Evolutionary conservation across 2,888 invertebrate genomes (phyloP).

Genomic region (Camponotus fellah): DNA sequence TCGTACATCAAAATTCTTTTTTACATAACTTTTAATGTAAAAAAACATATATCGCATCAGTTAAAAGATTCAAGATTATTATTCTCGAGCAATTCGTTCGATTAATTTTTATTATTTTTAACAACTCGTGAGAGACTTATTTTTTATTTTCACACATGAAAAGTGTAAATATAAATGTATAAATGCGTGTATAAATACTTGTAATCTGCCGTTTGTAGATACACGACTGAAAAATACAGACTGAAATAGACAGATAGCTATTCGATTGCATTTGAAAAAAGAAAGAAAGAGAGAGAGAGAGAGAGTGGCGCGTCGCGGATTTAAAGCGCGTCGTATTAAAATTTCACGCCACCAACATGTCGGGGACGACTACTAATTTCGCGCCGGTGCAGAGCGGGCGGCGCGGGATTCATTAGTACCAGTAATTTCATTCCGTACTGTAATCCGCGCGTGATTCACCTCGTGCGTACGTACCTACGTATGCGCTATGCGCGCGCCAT

Average conservation of each 20-base stretch:
- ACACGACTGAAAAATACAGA: neutral
- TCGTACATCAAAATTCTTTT: neutral
- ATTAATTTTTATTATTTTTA: constrained; percentile 57
- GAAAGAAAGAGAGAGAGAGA: neutral
- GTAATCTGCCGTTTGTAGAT: constrained; percentile 1
- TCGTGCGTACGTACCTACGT: constrained; percentile 46
- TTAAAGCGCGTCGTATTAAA: constrained; percentile 54
- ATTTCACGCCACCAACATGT: constrained; percentile 51
- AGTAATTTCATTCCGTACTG: constrained; percentile 56
- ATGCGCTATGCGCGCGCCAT: constrained; percentile 49
- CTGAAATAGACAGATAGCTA: constrained; percentile 29
- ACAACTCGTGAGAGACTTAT: constrained; percentile 38
- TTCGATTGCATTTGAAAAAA: constrained; percentile 46
- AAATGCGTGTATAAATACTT: neutral
- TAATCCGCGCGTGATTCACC: constrained; percentile 56
- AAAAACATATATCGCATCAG: neutral
- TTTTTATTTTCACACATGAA: constrained; percentile 33
- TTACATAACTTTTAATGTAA: neutral
- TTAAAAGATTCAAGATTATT: neutral
- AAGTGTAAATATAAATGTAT: neutral
- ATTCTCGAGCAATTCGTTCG: constrained; percentile 12
- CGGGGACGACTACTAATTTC: constrained; percentile 55
- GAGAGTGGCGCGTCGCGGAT: constrained; percentile 37
- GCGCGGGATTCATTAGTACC: constrained; percentile 56
- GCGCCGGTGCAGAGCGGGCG: constrained; percentile 44